Evolutionary conservation across 2,888 invertebrate species (phyloP).

Genomic region (Leucophenga maculata): DNA sequence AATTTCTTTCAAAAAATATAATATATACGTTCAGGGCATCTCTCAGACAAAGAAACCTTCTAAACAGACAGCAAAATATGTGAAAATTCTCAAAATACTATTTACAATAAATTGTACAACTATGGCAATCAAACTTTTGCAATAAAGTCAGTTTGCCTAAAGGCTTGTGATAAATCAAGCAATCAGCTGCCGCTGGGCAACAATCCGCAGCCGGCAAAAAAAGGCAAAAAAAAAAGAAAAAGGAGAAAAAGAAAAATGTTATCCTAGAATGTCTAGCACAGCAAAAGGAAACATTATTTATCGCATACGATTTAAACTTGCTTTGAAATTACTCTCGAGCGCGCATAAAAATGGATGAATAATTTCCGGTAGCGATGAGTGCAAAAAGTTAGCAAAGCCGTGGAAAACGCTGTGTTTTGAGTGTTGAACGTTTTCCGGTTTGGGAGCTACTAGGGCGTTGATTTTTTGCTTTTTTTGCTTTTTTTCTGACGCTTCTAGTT

Average conservation of each 20-base stretch:
- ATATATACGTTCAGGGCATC: too few species aligned
- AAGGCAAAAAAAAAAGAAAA: too few species aligned
- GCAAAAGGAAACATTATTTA: slow-evolving; percentile 50
- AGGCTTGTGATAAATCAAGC: slow-evolving; percentile 62
- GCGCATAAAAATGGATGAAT: slow-evolving; percentile 37
- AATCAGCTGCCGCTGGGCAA: slow-evolving; percentile 45
- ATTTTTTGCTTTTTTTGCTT: slow-evolving; percentile 9
- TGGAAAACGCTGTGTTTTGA: background rate
- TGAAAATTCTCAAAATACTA: too few species aligned
- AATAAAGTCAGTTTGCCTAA: slow-evolving; percentile 64
- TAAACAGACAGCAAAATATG: background rate
- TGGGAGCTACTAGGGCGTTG: background rate
- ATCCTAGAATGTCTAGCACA: background rate
- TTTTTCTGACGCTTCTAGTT: slow-evolving; percentile 30
- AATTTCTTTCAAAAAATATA: slow-evolving; percentile 22
- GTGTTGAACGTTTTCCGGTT: slow-evolving; percentile 11
- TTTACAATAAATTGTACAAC: background rate
- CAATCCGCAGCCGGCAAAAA: background rate
- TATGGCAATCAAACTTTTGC: slow-evolving; percentile 61
- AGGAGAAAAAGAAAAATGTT: background rate
- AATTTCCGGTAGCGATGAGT: slow-evolving; percentile 20
- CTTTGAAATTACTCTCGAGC: slow-evolving; percentile 43
- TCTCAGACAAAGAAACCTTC: background rate
- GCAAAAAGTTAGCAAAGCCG: slow-evolving; percentile 29
- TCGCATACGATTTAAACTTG: slow-evolving; percentile 58